A percentile compares a stretch with the other conserved stretches of the same genome.
Evolutionary conservation across 2,113 vertebrate species (phyloP).

Genomic region (Indicator maculatus): DNA sequence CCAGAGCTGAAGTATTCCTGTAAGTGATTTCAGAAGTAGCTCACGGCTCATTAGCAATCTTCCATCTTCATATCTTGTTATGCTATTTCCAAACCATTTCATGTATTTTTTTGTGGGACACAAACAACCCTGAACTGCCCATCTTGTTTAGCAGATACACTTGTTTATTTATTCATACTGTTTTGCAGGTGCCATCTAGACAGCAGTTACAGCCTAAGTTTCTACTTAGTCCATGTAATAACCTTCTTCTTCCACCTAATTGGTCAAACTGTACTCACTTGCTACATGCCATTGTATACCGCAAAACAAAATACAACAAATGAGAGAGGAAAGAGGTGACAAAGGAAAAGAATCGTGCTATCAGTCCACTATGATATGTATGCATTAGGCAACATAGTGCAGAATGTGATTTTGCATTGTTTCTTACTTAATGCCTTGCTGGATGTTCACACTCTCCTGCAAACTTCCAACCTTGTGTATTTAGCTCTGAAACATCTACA

Average conservation of each 20-base stretch:
- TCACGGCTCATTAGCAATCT: not conserved
- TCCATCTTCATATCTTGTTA: not conserved
- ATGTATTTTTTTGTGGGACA: not conserved
- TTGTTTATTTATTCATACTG: not conserved
- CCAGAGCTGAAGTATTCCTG: not conserved
- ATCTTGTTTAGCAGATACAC: conserved; percentile 39
- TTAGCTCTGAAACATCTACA: not conserved
- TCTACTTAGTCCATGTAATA: conserved; percentile 39
- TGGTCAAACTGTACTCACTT: conserved; percentile 25
- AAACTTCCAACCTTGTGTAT: not conserved
- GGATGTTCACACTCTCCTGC: not conserved
- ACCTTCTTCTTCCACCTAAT: not conserved
- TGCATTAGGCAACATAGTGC: not conserved
- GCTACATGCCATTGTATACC: not conserved
- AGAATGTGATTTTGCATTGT: not conserved
- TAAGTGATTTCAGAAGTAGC: not conserved
- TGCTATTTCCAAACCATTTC: not conserved
- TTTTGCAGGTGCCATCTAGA: conserved; percentile 16
- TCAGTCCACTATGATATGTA: not conserved
- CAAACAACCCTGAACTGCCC: not conserved
- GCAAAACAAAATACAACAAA: not conserved
- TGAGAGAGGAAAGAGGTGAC: conserved; percentile 23
- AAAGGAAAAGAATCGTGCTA: not conserved
- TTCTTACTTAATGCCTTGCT: not conserved
- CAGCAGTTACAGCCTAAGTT: not conserved